Conservation (phyloP, 2,797 vertebrate genomes). For the Glyptemys insculpta region DNA sequence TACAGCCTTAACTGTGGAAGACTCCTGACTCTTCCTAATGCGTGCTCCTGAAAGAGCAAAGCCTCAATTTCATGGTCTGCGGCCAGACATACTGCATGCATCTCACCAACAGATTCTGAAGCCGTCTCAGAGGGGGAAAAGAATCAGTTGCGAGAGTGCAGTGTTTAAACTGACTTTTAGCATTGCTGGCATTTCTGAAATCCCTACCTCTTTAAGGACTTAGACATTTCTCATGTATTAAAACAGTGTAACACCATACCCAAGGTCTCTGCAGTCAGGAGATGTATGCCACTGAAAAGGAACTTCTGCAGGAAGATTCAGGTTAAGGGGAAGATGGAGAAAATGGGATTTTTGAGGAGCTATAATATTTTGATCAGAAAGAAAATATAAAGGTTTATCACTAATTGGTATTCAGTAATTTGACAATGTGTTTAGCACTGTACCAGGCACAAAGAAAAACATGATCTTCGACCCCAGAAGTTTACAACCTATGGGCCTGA, state of each 20-base stretch:
- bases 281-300: neutral
- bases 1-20: neutral
- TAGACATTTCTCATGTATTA: neutral
- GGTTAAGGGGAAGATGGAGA: neutral
- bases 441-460: neutral
- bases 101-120: constrained; percentile 8
- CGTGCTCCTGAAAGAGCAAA: neutral
- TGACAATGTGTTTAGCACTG: neutral
- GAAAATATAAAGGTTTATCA: neutral
- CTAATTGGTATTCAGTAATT: neutral
- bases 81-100: neutral
- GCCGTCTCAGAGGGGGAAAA: neutral
- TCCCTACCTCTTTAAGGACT: neutral
- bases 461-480: neutral
- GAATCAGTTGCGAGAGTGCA: fast-evolving
- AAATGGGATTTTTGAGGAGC: neutral
- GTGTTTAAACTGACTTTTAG: neutral
- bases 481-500: neutral
- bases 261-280: neutral
- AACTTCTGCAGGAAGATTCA: neutral
- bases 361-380: neutral
- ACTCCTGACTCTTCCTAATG: neutral
- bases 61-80: neutral
- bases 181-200: neutral
- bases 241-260: fast-evolving